phyloP scores from a whole-genome alignment of 2,888 invertebrate species.

The Cryptocephalus primarius region DNA sequence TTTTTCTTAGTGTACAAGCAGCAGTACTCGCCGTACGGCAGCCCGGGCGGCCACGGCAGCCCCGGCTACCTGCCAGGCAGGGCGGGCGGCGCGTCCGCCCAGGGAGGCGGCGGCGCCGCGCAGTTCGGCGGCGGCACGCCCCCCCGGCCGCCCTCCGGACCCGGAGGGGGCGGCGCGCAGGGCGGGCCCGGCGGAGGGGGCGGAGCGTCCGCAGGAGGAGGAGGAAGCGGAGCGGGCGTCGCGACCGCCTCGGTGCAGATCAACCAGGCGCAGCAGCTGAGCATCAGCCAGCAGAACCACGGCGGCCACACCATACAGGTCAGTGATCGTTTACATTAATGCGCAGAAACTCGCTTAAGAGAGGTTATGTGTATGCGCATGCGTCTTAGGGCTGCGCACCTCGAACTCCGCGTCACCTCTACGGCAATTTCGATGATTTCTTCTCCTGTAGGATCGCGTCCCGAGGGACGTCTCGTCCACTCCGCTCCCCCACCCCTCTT shows the following conservation, averaged over 20 bases:
- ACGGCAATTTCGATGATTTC: no score
- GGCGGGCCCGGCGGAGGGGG: conserved; percentile 23
- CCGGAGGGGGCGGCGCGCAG: conserved; percentile 26
- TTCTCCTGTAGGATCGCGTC: no score
- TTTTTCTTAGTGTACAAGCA: conserved; percentile 36
- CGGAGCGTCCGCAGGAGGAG: conserved; percentile 41
- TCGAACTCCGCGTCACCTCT: no score
- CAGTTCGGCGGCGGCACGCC: conserved; percentile 35
- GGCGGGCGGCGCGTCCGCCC: conserved; percentile 15
- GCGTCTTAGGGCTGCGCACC: no score
- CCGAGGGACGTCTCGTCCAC: no score
- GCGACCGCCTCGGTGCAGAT: conserved; percentile 59
- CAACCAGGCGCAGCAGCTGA: conserved; percentile 80
- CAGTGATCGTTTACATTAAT: no score
- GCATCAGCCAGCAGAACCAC: conserved; percentile 66
- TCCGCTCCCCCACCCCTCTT: no score
- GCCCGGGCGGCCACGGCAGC: conserved; percentile 48
- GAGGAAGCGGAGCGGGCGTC: conserved; percentile 38
- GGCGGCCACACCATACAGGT: conserved; percentile 67
- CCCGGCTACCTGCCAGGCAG: conserved; percentile 37
- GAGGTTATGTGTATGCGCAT: no score
- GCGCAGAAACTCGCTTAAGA: not conserved
- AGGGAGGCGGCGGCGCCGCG: conserved; percentile 5
- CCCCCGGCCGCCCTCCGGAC: conserved; percentile 43
- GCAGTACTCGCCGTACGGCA: conserved; percentile 57